A percentile compares a stretch with the other conserved stretches of the same genome.
These are phyloP conservation scores for Poeciliopsis presidionis DNA, from an alignment of 2,797 vertebrate genomes.

Conservation along the genomic window DNA sequence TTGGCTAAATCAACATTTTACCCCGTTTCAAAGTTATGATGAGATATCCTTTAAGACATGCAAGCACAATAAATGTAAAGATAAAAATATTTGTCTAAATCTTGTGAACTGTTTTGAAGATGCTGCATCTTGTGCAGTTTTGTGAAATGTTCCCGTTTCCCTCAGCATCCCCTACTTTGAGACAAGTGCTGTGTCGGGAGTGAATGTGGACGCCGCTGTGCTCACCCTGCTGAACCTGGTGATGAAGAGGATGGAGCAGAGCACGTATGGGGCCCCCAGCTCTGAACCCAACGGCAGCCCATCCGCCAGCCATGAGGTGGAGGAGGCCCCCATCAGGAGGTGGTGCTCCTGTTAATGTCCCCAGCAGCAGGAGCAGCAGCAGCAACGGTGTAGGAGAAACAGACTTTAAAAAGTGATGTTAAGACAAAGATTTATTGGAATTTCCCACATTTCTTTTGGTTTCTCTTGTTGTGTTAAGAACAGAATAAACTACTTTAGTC, in stretches of 20 bases:
- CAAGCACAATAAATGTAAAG: not conserved
- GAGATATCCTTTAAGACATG: not conserved
- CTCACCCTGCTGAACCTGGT: conserved; percentile 89
- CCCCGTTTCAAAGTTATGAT: not conserved
- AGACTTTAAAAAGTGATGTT: not conserved
- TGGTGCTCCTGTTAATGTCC: conserved; percentile 68
- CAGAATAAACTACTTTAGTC: not conserved
- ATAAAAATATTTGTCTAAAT: not conserved
- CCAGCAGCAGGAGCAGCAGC: not conserved
- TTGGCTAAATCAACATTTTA: not conserved
- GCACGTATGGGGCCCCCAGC: conserved; percentile 72
- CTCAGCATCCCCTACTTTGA: conserved; percentile 94
- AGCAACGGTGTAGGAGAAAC: not conserved
- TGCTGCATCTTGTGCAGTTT: not conserved
- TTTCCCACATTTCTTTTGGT: not conserved
- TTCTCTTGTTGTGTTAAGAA: not conserved
- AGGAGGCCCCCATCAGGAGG: conserved; percentile 47
- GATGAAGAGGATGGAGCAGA: conserved; percentile 96
- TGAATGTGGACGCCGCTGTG: conserved; percentile 88
- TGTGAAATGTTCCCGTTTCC: not conserved
- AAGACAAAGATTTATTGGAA: not conserved
- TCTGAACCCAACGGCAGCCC: conserved; percentile 61
- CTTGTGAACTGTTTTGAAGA: no score
- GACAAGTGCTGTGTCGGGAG: conserved; percentile 89
- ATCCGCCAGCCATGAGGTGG: conserved; percentile 29